Conservation (phyloP, 2,113 vertebrate genomes). For the Isichthys henryi region DNA sequence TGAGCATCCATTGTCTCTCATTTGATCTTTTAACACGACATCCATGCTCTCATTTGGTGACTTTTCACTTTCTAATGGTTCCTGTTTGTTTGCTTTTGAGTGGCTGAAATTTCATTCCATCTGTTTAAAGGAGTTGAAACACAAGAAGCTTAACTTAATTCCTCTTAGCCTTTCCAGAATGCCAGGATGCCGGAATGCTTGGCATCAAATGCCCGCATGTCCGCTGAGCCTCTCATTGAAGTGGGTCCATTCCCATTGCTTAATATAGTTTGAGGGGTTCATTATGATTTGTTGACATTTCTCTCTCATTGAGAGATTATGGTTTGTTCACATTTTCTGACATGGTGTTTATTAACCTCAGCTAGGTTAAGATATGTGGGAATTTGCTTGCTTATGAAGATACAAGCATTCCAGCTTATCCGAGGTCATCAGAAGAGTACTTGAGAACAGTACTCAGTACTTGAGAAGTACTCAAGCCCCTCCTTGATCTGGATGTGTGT, state of each 20-base stretch:
- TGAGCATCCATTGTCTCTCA: not conserved
- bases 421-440: not conserved
- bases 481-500: constrained; percentile 18
- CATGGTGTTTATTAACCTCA: not conserved
- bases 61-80: not conserved
- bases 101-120: not conserved
- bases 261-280: not conserved
- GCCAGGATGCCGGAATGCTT: not conserved
- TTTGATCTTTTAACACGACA: not conserved
- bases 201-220: not conserved
- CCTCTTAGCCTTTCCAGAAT: not conserved
- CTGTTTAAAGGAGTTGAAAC: not conserved
- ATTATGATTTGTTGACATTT: not conserved
- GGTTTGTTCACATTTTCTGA: not conserved
- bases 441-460: too few relatives aligned
- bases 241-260: not conserved
- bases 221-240: not conserved
- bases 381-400: not conserved
- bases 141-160: not conserved
- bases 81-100: not conserved
- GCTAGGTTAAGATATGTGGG: not conserved
- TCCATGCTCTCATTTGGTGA: not conserved
- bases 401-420: not conserved
- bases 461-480: not conserved
- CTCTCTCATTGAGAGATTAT: not conserved